These are phyloP conservation scores for Microplitis manilae DNA, from an alignment of 2,888 invertebrate species.

Conservation along the genomic window DNA sequence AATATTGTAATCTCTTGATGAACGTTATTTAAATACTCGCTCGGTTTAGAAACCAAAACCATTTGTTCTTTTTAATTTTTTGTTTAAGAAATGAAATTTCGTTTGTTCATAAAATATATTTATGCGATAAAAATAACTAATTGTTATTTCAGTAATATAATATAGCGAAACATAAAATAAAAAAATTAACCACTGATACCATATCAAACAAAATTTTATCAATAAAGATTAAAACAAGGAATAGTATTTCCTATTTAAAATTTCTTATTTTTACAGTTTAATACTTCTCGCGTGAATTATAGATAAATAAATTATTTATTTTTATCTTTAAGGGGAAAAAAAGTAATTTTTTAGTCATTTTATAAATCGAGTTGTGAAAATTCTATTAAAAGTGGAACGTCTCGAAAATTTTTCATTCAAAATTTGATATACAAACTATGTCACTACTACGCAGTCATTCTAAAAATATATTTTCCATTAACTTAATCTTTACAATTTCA, in stretches of 20 bases:
- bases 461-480: not conserved
- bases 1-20: not conserved
- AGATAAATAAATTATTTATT: no score
- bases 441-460: not conserved
- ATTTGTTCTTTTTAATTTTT: not conserved
- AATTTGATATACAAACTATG: not conserved
- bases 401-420: not conserved
- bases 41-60: not conserved
- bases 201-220: no score
- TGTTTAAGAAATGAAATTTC: not conserved
- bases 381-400: not conserved
- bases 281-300: no score
- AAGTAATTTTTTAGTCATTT: no score
- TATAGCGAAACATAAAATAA: not conserved
- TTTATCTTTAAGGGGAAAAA: no score
- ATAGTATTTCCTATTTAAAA: no score
- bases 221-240: no score
- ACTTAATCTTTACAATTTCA: not conserved
- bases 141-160: no score
- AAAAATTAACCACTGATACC: no score
- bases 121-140: not conserved
- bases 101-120: not conserved
- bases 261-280: no score
- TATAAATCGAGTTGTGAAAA: no score
- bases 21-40: not conserved